These are phyloP conservation scores for Euthynnus affinis DNA, from an alignment of 2,797 vertebrate species.

Conservation along the genomic window DNA sequence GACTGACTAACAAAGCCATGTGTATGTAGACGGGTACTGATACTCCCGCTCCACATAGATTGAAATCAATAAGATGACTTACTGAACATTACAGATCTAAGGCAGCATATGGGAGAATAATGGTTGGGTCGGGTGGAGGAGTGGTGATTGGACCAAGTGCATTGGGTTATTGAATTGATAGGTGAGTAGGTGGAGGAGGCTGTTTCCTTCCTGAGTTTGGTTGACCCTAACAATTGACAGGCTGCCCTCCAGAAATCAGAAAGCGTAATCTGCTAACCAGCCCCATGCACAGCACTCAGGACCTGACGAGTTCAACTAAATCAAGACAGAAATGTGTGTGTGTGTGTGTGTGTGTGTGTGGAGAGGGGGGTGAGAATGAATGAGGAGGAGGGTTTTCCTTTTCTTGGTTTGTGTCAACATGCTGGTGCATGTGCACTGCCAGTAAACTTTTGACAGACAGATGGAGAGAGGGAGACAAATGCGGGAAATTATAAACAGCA, in stretches of 20 bases:
- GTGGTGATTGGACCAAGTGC: conserved; percentile 55
- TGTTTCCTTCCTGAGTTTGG: conserved; percentile 78
- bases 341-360: too few species aligned
- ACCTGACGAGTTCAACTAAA: conserved; percentile 27
- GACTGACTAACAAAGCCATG: neutral
- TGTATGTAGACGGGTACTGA: conserved; percentile 18
- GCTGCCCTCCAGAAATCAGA: conserved; percentile 65
- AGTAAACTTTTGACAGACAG: conserved; percentile 19
- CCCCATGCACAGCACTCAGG: conserved; percentile 50
- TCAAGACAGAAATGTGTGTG: conserved; percentile 23
- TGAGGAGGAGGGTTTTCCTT: conserved; percentile 19
- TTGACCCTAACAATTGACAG: conserved; percentile 74
- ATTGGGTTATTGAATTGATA: conserved; percentile 72
- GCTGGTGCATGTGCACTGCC: conserved; percentile 4
- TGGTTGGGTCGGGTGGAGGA: conserved; percentile 38
- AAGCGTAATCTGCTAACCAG: conserved; percentile 56
- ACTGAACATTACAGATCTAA: conserved; percentile 58
- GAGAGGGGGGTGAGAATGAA: too few species aligned
- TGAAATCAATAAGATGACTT: conserved; percentile 58
- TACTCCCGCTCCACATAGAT: conserved; percentile 6
- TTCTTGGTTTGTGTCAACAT: conserved; percentile 12
- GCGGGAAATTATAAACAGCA: conserved; percentile 31
- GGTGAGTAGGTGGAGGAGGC: conserved; percentile 66
- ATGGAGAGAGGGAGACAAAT: conserved; percentile 48
- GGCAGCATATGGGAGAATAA: conserved; percentile 47